Base-by-base conservation (phyloP, 2,888 invertebrate genomes). In the Nemapogon koenigi region DNA sequence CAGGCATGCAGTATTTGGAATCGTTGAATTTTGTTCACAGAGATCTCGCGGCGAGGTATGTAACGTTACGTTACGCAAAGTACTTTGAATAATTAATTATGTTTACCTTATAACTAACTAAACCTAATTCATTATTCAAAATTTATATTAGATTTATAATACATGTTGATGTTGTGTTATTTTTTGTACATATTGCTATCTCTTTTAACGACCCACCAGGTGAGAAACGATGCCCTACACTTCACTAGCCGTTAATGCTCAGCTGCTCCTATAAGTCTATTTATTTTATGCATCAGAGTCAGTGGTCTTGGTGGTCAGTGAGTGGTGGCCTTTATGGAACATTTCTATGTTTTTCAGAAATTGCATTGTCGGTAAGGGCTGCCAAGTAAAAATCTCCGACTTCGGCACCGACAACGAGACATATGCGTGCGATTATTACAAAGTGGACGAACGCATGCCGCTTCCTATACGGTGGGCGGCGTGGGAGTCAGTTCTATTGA, bases 401-500 rank as follows among this genome's bases (percentile, higher is more conserved):
- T 91, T 91, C 58, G 91, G 91, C 26, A 90, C 91, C 14, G 90
- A 91, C 78, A 89, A 89, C 68, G 90, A 91, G 60, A 65, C 87
- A 13, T 92, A 91, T 60, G 80, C 85, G 4, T 75, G 83, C 43
- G 94, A 94, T 62, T 94, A 94, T 65, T 91, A 90, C 71, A 86
- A 87, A 57, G 41, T 90, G 18, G 91, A 90, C 51, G 91, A 89
- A 0, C 81, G 85, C 18, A 85, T 87, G 37, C 86, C 90, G 2
- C 68, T 95, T 49, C 94, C 95, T 0, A 83, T 95, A 39, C 83
- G 95, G 33, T 94, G 94, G 94, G 92, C 93, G 81, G 89, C 93
- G 1, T 92, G 92, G 91, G 94, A 94, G 64, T 87, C 89, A 1
- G 85, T 91, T 41, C 83, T 90, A 46, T 63, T 85, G 55, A 91